These are phyloP conservation scores for Lepidochrysops patricia DNA, from an alignment of 2,888 invertebrate species.

Conservation along the genomic window DNA sequence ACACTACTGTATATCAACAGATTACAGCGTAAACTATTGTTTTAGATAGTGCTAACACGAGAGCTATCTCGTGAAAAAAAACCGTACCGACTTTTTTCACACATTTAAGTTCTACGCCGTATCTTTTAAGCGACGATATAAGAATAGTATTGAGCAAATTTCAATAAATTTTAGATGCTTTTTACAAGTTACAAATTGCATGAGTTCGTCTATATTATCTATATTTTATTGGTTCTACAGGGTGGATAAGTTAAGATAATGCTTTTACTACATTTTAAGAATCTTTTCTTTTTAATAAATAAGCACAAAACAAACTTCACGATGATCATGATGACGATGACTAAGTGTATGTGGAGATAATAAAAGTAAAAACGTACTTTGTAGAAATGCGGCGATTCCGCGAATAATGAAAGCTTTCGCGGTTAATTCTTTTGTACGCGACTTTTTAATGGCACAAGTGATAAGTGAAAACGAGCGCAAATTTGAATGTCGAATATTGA, in stretches of 20 bases:
- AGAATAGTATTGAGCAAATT: not conserved
- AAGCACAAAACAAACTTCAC: not conserved
- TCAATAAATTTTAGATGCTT: not conserved
- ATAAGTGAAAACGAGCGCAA: not conserved
- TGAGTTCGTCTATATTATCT: not conserved
- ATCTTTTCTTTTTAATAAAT: not conserved
- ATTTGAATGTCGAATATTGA: not conserved
- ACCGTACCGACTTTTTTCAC: not conserved
- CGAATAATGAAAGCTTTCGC: slow-evolving; percentile 11
- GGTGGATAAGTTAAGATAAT: not conserved
- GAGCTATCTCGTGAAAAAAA: too few relatives aligned
- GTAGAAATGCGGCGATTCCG: slow-evolving; percentile 8
- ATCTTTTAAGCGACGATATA: not conserved
- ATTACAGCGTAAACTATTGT: slow-evolving; percentile 29
- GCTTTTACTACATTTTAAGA: not conserved
- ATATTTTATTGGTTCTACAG: not conserved
- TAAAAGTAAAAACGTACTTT: slow-evolving; percentile 11
- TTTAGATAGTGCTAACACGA: slow-evolving; percentile 24
- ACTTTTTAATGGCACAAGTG: slow-evolving; percentile 1
- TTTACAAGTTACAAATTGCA: not conserved
- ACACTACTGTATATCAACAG: slow-evolving; percentile 22
- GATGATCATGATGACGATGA: not conserved
- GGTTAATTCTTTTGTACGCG: slow-evolving; percentile 1
- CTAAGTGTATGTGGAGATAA: not conserved
- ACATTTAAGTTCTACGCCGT: not conserved